Evolutionary conservation across 2,888 invertebrate species (phyloP), one percentile per base, ranked within the genome.

Genomic region (Microchrysa polita): DNA sequence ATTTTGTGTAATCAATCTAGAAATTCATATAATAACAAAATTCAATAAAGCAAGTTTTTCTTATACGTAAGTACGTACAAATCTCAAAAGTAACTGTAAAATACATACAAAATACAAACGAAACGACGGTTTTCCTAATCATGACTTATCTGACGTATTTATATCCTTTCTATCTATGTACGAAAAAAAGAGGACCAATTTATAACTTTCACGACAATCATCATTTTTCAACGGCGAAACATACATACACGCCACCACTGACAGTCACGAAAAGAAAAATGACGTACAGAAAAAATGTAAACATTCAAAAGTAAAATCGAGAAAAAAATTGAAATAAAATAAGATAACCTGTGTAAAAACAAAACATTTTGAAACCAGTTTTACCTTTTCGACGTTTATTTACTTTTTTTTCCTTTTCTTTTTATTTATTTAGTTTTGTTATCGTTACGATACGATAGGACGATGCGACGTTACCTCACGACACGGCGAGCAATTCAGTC

Each of bases 201-300:
- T 48, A 48, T 48, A 48, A 48, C 48, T 48, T 48, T 48, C 48
- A 48, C 16, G 48, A 48, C 16, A 12, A 48, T 48, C 5, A 48
- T 48, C 12, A 48, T 48, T 48, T 48, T 48, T 48, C 48, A 48
- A n/a, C n/a, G n/a, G 14, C 48, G 5, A 48, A n/a, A 12, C 48
- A 48, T n/a, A 48, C 48, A 34, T n/a, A 48, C 48, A 34, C 27
- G 27, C 27, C 27, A 34, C 16, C 5, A 12, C 12, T 12, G 48
- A 48, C 48, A n/a, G 48, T 48, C 48, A 48, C 48, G 48, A 48
- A 48, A 48, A 5, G 48, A 48, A 48, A 48, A 48, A 48, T 48
- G 48, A 10, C 48, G 12, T 48, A 5, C 48, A 48, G 10, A 48
- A 48, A 48, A 48, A 48, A 48, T 48, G 16, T 48, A 48, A 48